These are phyloP conservation scores for Actinernus sp. DNA, from an alignment of 92 coral and sea anemone genomes.

Conservation along the genomic window DNA sequence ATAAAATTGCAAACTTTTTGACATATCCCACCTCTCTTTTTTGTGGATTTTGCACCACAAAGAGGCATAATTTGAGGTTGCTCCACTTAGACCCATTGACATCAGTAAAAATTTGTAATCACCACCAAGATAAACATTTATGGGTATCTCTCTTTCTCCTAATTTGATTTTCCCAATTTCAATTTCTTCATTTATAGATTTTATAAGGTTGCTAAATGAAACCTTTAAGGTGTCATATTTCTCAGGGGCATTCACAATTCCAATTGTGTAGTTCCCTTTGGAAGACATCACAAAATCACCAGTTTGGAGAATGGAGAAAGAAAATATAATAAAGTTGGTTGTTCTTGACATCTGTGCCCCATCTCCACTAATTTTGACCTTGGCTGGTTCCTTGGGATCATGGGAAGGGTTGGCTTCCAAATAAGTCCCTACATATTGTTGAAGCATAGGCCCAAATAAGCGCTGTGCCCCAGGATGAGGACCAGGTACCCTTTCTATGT, in stretches of 20 bases:
- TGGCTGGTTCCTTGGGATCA: conserved; percentile 8
- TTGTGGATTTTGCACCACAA: conserved; percentile 6
- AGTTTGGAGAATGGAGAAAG: conserved; percentile 55
- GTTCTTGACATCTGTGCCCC: conserved; percentile 67
- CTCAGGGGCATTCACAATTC: too few species aligned
- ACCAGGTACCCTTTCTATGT: conserved; percentile 43
- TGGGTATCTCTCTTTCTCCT: not conserved
- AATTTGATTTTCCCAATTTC: not conserved
- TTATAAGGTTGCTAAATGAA: too few species aligned
- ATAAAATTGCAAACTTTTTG: not conserved
- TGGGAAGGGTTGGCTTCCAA: not conserved
- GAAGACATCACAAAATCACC: conserved; percentile 63
- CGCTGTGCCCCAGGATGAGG: conserved; percentile 60
- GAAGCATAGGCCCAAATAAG: conserved; percentile 25
- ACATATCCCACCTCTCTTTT: not conserved
- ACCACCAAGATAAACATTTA: not conserved
- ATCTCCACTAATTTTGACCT: conserved; percentile 69
- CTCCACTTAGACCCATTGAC: conserved; percentile 1
- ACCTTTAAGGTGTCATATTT: too few species aligned
- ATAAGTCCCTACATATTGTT: conserved; percentile 14
- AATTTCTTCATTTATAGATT: too few species aligned
- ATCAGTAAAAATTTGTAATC: conserved; percentile 2
- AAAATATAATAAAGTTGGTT: conserved; percentile 57
- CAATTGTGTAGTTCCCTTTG: conserved; percentile 53
- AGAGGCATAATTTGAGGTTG: not conserved